Evolutionary conservation across 2,113 vertebrate genomes (phyloP).

Genomic region (Gobius niger): DNA sequence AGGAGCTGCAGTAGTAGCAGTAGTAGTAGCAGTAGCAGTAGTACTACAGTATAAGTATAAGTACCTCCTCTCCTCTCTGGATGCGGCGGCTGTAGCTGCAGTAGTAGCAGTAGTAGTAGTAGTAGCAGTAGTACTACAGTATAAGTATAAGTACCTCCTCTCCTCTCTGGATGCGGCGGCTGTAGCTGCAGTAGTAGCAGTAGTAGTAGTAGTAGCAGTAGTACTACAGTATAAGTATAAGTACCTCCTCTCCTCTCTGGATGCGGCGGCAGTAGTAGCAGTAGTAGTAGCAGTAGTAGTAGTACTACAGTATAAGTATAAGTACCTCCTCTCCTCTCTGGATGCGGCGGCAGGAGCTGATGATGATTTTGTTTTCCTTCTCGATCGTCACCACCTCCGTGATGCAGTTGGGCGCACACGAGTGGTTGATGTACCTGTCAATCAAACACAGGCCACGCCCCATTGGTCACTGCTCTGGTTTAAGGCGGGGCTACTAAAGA

Average conservation of each 20-base stretch:
- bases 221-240: no score
- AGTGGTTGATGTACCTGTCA: slow-evolving; percentile 96
- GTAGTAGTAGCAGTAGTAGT: not conserved
- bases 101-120: no score
- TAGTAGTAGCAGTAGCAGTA: no score
- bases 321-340: slow-evolving; percentile 96
- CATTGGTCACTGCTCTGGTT: not conserved
- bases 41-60: no score
- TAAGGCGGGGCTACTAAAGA: not conserved
- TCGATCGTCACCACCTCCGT: slow-evolving; percentile 96
- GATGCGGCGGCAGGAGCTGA: slow-evolving; percentile 94
- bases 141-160: no score
- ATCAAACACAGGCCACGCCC: slow-evolving; percentile 15
- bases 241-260: no score
- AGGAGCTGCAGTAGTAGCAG: no score
- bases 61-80: no score
- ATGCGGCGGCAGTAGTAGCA: not conserved
- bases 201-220: not conserved
- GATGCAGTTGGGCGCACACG: slow-evolving; percentile 94
- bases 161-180: no score
- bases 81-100: no score
- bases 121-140: no score
- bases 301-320: no score
- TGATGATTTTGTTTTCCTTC: slow-evolving; percentile 96
- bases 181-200: not conserved